Percentiles rank a stretch among this genome's conserved stretches.
phyloP scores from a whole-genome alignment of 1,140 invertebrate species.

The Luehdorfia chinensis region DNA sequence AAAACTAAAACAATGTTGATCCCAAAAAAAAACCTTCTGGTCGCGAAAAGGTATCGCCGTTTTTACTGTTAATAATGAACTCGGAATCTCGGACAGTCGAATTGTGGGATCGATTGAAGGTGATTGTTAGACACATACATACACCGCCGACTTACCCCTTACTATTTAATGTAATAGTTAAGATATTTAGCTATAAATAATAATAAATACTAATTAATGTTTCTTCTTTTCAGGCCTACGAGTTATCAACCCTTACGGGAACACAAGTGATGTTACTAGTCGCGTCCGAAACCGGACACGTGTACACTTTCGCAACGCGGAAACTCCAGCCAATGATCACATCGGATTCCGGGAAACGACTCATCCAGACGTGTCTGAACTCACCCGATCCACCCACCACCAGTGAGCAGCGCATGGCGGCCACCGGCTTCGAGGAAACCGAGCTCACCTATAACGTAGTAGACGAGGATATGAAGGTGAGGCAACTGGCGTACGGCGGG shows the following conservation, averaged over 20 bases:
- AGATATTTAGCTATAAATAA: too few relatives aligned
- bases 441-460: slow-evolving; percentile 97
- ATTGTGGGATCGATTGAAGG: too few relatives aligned
- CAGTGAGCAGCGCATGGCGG: slow-evolving; percentile 96
- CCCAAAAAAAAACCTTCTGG: too few relatives aligned
- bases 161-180: too few relatives aligned
- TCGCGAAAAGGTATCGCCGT: too few relatives aligned
- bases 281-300: slow-evolving; percentile 97
- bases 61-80: too few relatives aligned
- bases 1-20: too few relatives aligned
- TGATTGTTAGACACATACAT: too few relatives aligned
- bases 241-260: slow-evolving; percentile 98
- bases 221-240: slow-evolving; percentile 90
- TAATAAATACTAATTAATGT: slow-evolving; percentile 9
- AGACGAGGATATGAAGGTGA: slow-evolving; percentile 97
- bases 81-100: too few relatives aligned
- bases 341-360: slow-evolving; percentile 97
- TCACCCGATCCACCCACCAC: slow-evolving; percentile 94
- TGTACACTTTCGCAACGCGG: slow-evolving; percentile 99
- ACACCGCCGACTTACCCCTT: too few relatives aligned
- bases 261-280: slow-evolving; percentile 99
- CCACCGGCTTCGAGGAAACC: slow-evolving; percentile 98
- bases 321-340: slow-evolving; percentile 99
- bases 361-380: slow-evolving; percentile 99
- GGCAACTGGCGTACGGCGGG: slow-evolving; percentile 91